Base-by-base conservation (phyloP, 2,888 invertebrate genomes). In the Melinaea marsaeus region DNA sequence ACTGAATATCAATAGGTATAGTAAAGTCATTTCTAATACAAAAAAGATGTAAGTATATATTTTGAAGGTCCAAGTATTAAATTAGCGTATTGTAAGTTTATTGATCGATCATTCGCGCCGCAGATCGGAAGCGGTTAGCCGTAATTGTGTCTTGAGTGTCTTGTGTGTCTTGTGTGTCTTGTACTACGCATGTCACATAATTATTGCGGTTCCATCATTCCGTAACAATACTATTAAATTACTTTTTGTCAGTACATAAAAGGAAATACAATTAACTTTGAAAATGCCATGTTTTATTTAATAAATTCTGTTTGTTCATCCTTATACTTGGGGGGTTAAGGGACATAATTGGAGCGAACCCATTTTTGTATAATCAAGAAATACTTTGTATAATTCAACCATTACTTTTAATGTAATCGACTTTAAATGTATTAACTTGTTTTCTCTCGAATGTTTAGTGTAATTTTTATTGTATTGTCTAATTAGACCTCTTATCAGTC, bases 41-140 rank as follows among this genome's bases (percentile, higher is more conserved):
- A 22, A 22, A 22, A 22, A 22, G 22, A 22, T 22, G 22, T 22
- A 22, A 22, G 22, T 22, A 22, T 3, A 46, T n/a, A 11, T 46
- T 13, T 11, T 46, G 46, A 13, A 13, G 46, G 46, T 13, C 11
- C 11, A n/a, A 11, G 46, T 46, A 46, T 46, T 46, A 46, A 22
- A 22, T 22, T 46, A 13, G 46, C 13, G 4, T 45, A 47, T 60
- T 22, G 47, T 59, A 35, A 51, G 54, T 51, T 42, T 34, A 61
- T 63, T 65, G 54, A 60, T 61, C 58, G 74, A 73, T 75, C 78
- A 76, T 78, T 86, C 82, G 75, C 89, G 82, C 87, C 85, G 86
- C 76, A 67, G 74, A 65, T 78, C 83, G 88, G 89, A 88, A 85
- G 88, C 68, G 88, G 89, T 85, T 65, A 68, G 62, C 77, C 76